A percentile compares a stretch with the other conserved stretches of the same genome.
Evolutionary conservation across 2,888 invertebrate genomes (phyloP).

Genomic region (Drepana falcataria): DNA sequence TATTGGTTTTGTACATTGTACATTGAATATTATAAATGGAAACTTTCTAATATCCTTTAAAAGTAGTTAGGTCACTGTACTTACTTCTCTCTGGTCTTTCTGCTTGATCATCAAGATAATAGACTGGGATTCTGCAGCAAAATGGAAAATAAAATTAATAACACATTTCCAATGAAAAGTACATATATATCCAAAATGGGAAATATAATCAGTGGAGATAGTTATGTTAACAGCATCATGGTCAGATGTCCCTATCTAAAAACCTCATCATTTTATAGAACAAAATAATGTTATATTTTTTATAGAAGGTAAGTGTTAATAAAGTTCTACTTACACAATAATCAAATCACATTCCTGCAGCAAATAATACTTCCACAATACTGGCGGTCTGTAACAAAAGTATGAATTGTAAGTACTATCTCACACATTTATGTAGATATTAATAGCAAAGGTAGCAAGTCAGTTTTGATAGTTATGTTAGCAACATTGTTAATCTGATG

Average conservation of each 20-base stretch:
- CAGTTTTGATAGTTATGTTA: conserved; percentile 18
- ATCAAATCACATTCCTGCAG: no score
- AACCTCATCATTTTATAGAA: conserved; percentile 42
- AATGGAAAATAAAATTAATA: no score
- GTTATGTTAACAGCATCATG: conserved; percentile 63
- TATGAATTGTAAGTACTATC: neutral
- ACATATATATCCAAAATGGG: neutral
- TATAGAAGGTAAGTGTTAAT: neutral
- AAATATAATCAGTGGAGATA: conserved; percentile 44
- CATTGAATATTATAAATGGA: no score
- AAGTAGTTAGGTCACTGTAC: no score
- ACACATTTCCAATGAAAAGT: no score
- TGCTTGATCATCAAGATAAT: no score
- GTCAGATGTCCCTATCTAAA: conserved; percentile 67
- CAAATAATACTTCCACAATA: neutral
- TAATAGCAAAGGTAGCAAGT: conserved; percentile 10
- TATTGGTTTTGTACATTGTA: no score
- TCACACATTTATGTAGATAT: no score
- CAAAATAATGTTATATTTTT: neutral
- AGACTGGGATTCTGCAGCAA: no score
- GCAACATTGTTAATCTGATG: conserved; percentile 25
- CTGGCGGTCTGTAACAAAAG: neutral
- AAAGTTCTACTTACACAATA: neutral
- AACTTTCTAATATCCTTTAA: no score
- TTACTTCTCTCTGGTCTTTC: no score